Base-by-base conservation (phyloP, 2,113 vertebrate species). In the Festucalex cinctus region DNA sequence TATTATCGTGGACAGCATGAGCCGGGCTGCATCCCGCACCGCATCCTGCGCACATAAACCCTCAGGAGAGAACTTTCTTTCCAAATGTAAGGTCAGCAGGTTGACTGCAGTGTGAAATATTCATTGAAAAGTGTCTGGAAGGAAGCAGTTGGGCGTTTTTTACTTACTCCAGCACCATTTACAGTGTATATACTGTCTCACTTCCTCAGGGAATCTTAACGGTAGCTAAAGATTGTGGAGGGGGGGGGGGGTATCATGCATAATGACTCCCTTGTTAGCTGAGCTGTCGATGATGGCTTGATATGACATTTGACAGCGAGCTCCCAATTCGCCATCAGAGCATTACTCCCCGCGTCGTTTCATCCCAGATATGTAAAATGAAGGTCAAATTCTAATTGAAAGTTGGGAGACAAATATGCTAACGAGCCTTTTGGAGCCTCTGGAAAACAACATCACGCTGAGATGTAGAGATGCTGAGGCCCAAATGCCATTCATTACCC, bases 401-500 rank as follows among this genome's bases (percentile, higher is more conserved):
- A 74, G 35, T 26, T 58, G 28, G 36, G 28, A 28, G 22, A 9
- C 26, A 41, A 58, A 64, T 69, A 79, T 78, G 78, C 5, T 58
- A 85, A 84, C 76, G 41, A 72, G 46, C 44, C 22, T 43, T 24
- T 63, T 16, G 14, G 22, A 62, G 60, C 37, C 60, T 62, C 12
- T 62, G 39, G 66, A 68, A 68, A 73, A 76, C 68, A 66, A 53
- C 58, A 62, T 28, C 1, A 6, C 3, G 14, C 54, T 62, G 69
- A 81, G 68, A 79, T 80, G 70, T 74, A 70, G n/a, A 65, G 70
- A 83, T 70, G 16, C 62, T 48, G 51, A 61, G 79, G 68, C 63
- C 36, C 69, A 81, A 82, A 85, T 82, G 83, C 64, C 83, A 84
- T 71, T 87, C 75, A 83, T 62, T 65, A 66, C 66, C 66, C 69